Base-by-base conservation (phyloP, 2,888 invertebrate species). In the Gonocerus acuteangulatus region DNA sequence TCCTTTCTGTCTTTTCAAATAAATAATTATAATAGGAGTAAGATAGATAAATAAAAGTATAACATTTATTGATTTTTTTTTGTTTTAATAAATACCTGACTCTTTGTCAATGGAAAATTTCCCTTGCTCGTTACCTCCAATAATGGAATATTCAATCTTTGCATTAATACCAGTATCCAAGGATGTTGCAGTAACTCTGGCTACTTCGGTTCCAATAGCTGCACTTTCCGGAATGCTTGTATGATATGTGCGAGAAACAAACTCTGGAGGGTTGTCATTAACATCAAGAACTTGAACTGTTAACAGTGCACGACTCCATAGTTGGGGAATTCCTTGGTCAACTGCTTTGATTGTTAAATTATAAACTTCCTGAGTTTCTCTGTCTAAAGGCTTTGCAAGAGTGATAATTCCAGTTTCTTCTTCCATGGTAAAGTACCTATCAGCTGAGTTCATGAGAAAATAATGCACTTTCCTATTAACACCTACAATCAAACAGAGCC, bases 231-330 rank as follows among this genome's bases (percentile, higher is more conserved):
- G 81, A 23, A 92, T 84, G 44, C 80, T 77, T 18, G 87, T 86
- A 68, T 80, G 82, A 74, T 95, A 95, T 67, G 84, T 82, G 69
- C 85, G 86, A 62, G 84, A 82, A 36, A 67, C 65, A 56, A 97
- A 97, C 76, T 91, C 91, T 9, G 97, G 97, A 22, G 95, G 93
- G 78, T 95, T 95, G 76, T 96, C 95, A 72, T 90, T 95, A 66
- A 94, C 89, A 75, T 95, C 95, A 72, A 90, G 85, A 16, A 94
- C 89, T 71, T 88, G 85, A 47, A 94, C 85, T 32, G 85, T 80
- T 65, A 93, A 76, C 63, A 80, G 78, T 22, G 87, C 83, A 2
- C 80, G 76, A 68, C 84, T 83, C 61, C 82, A 82, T 65, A 85
- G 77, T 69, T 83, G 81, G 0, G 93, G 92, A 0, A 77, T 78